Base-by-base conservation (phyloP, 2,797 vertebrate genomes). In the Crocidura indochinensis region DNA sequence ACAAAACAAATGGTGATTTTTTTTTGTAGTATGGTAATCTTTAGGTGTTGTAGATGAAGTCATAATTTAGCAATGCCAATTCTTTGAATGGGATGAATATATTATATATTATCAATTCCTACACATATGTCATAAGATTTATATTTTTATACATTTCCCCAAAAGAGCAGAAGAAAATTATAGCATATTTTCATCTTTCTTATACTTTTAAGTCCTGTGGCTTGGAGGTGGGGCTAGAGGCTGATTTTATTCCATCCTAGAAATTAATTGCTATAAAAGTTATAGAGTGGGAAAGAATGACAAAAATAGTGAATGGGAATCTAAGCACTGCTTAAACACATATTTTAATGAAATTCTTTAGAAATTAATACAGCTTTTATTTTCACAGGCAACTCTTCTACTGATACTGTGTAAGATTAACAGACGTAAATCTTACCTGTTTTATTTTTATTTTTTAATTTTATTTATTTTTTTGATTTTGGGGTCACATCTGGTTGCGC, bases 91-190 rank as follows among this genome's bases (percentile, higher is more conserved):
- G 29, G 62, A 9, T 84, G 19, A 10, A 20, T 2, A 4, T 29
- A 11, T 65, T 27, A 51, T 85, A 60, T 60, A 60, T 60, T 20
- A n/a, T 86, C 38, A 38, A 84, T 84, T 49, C 49, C 10, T 10
- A 19, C 6, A 10, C 1, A 2, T 73, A 22, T 84, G 31, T 51
- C 38, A 47, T 27, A 80, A 53, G 77, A 56, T 78, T 49, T 62
- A 49, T 6, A 38, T 80, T 79, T 82, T 90, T 29, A 81, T 62
- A 84, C 12, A 49, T 4, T 88, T 56, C n/a, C 27, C 20, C 44
- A 81, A 27, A 24, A 62, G 65, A 71, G 27, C 22, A 68, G 67
- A 56, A 84, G 46, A 80, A 83, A 53, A 14, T 20, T 6, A 14
- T 4, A 8, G 1, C 7, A 1, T 53, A 49, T 77, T 85, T 79